phyloP scores from a whole-genome alignment of 2,888 invertebrate species.

The Leptothorax acervorum region DNA sequence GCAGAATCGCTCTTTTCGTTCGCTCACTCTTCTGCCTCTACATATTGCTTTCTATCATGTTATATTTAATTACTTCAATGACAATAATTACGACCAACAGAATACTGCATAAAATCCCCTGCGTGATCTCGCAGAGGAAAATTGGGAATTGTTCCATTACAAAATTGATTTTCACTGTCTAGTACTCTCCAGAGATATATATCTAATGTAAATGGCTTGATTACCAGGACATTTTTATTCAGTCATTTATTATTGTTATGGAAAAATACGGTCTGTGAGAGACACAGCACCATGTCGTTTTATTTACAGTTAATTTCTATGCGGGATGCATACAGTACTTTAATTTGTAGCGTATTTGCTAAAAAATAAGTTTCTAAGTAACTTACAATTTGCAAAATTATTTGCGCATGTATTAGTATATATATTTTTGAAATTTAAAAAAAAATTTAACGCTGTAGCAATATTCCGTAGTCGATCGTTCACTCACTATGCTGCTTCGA shows the following conservation, averaged over 20 bases:
- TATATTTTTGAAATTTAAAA: not conserved
- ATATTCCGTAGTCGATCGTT: not conserved
- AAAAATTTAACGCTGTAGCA: not conserved
- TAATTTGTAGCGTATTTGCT: not conserved
- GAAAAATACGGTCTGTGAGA: not conserved
- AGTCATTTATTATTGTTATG: slow-evolving; percentile 30
- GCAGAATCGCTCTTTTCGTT: not conserved
- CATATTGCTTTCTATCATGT: not conserved
- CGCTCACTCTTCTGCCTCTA: not conserved
- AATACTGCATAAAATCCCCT: not conserved
- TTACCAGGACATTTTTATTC: slow-evolving; percentile 33
- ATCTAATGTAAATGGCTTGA: slow-evolving; percentile 18
- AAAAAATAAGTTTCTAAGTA: not conserved
- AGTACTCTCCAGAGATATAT: slow-evolving; percentile 9
- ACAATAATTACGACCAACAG: slow-evolving; percentile 21
- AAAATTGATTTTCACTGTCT: slow-evolving; percentile 15
- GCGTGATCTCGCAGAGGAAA: slow-evolving; percentile 10
- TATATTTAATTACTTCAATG: not conserved
- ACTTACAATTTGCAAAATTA: not conserved
- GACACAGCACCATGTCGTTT: not conserved
- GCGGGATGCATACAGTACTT: not conserved
- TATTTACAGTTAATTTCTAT: slow-evolving; percentile 21
- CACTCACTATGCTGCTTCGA: not conserved
- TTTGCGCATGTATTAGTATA: too few relatives aligned
- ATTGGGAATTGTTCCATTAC: slow-evolving; percentile 20